Conservation (phyloP, 2,888 invertebrate genomes). For the Elegia similella region DNA sequence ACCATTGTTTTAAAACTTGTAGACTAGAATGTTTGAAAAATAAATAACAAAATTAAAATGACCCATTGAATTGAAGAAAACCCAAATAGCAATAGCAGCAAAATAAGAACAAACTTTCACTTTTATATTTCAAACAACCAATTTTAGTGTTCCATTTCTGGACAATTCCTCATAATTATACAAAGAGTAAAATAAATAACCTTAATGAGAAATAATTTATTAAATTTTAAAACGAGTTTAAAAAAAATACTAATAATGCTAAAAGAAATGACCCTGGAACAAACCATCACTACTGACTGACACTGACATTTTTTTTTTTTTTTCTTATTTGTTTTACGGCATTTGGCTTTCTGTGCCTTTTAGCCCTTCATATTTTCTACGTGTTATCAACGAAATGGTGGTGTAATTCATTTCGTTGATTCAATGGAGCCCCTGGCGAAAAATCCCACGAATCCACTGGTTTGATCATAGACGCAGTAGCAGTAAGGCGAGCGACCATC, state of each 20-base stretch:
- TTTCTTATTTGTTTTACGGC: too few relatives aligned
- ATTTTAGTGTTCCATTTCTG: constrained; percentile 19
- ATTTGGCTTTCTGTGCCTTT: too few relatives aligned
- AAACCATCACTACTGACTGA: neutral
- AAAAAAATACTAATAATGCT: neutral
- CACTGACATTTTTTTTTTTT: neutral
- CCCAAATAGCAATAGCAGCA: constrained; percentile 19
- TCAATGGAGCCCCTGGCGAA: too few relatives aligned
- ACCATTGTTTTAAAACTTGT: constrained; percentile 8
- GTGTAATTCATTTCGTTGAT: too few relatives aligned
- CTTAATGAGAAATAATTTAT: neutral
- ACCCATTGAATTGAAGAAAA: neutral
- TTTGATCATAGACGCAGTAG: too few relatives aligned
- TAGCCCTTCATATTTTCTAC: too few relatives aligned
- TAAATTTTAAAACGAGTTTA: neutral
- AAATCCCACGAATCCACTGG: too few relatives aligned
- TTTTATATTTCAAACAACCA: constrained; percentile 29
- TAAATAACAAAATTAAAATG: neutral
- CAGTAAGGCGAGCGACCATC: too few relatives aligned
- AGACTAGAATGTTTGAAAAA: neutral
- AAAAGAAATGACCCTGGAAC: neutral
- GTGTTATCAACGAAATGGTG: too few relatives aligned
- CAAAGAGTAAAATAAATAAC: neutral
- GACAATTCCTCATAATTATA: neutral
- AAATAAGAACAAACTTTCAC: constrained; percentile 45